Base-by-base conservation (phyloP, 2,113 vertebrate species). In the Cercopithecus mona region DNA sequence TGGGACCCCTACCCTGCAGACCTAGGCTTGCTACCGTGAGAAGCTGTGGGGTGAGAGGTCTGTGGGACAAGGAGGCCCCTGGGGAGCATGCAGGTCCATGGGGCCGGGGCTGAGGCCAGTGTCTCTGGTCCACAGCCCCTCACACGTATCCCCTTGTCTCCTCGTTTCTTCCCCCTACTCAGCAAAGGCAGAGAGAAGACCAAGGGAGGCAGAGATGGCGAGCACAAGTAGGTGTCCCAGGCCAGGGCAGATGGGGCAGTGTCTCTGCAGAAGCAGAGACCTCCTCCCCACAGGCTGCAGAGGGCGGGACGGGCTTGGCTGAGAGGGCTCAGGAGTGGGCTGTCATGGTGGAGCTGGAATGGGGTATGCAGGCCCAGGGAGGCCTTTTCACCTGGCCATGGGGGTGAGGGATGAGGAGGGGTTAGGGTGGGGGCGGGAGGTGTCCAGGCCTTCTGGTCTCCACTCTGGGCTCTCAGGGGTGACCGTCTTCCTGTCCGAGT, bases 121-220 rank as follows among this genome's bases (percentile, higher is more conserved):
- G 38, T 94, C 88, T 97, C 83, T 88, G 88, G 75, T 55, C 81
- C 78, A 64, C 86, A 57, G 43, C 59, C 85, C 89, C 94, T 96
- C 87, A 97, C 92, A 59, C 27, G 16, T 45, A 0, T 85, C 82
- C 76, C 92, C 90, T 98, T 90, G 92, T 96, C 95, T 98, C 95
- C 95, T 97, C 93, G 3, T 98, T 96, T 98, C 98, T 98, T n/a
- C 4, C 81, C 80, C 0, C 18, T 43, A 92, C 97, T 97, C 98
- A 99, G 99, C 97, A 99, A 98, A 98, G 98, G 97, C 97, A 99
- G 98, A 96, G 98, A 98, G 98, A 99, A 99, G 97, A 98, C 91
- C 0, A 98, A 99, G 96, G 96, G 96, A 90, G 96, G 96, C 96
- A 98, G 97, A 98, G 98, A 98, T 93, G 97, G 91, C 57, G 98